Evolutionary conservation across 2,797 vertebrate genomes (phyloP).

Genomic region (Cirrhinus molitorella): DNA sequence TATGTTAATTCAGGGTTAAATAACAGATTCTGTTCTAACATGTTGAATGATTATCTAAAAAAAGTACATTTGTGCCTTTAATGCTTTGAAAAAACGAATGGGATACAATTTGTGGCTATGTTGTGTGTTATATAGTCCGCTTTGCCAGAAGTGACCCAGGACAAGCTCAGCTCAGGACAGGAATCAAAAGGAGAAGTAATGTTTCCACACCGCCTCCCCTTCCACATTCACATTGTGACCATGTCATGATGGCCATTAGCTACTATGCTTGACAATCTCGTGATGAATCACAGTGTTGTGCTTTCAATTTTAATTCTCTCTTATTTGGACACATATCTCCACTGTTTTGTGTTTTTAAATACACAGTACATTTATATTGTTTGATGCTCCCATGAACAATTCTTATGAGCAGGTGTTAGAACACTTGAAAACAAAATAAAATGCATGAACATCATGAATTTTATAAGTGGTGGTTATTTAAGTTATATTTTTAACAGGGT

Average conservation of each 20-base stretch:
- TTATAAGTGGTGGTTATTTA: neutral
- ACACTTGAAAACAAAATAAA: neutral
- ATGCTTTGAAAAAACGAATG: neutral
- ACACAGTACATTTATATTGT: neutral
- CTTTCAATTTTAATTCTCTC: slow-evolving; percentile 13
- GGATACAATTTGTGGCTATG: neutral
- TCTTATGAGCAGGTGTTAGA: neutral
- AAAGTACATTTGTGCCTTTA: slow-evolving; percentile 10
- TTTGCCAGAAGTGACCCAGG: neutral
- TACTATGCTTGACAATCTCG: neutral
- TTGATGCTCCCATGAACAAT: neutral
- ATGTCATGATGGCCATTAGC: slow-evolving; percentile 21
- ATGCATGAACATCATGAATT: neutral
- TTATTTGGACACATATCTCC: neutral
- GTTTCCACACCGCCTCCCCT: slow-evolving; percentile 22
- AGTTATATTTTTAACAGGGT: neutral
- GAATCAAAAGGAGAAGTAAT: slow-evolving; percentile 46
- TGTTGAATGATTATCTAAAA: neutral
- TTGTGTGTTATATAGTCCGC: neutral
- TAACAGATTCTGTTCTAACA: neutral
- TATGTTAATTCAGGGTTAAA: neutral
- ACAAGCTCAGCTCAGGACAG: slow-evolving; percentile 22
- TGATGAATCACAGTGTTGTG: neutral
- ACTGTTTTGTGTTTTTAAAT: neutral
- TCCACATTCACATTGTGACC: slow-evolving; percentile 35